Evolutionary conservation across 2,797 vertebrate species (phyloP), one percentile per base, ranked within the genome.

Genomic region (Coracias cyanogaster): DNA sequence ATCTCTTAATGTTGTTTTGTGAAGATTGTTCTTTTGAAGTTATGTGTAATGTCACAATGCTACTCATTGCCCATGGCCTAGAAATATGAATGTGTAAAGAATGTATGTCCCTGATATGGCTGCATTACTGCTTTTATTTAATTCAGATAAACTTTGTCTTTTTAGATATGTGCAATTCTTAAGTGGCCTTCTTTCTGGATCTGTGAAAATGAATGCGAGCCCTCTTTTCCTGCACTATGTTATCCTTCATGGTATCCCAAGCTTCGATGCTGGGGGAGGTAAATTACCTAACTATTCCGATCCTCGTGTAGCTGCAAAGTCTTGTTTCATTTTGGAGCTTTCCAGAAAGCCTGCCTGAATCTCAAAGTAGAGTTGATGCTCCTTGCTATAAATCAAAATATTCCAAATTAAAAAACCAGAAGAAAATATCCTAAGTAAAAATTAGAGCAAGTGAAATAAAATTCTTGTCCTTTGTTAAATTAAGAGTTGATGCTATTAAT

Each of bases 161-260:
- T 89, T 88, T 98, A 99, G 99, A 94, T 99, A 99, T 1, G 99
- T 99, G 51, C 99, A 99, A 94, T 99, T 99, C 94, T 98, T 99
- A 88, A 99, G 98, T 92, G 99, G 99, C 57, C 99, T 99, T 46
- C 97, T 99, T 3, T 99, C 99, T 6, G 99, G 99, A 35, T 98
- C 98, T 4, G 98, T 99, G 98, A 99, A 99, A 97, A 99, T 99
- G 98, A 99, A 99, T 14, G 96, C 99, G 20, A 97, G 98, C 0
- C 98, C 99, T 12, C 97, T 99, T 76, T 99, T 99, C 96, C 97
- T 99, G 95, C 99, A 99, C 94, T 98, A 98, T 33, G 94, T 99
- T 97, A 97, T 99, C 89, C 98, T 99, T 62, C 99, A 99, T 4
- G 99, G 98, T 37, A 98, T 98, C 81, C 99, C 99, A 22, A 99